Conservation (phyloP, 1,140 invertebrate genomes). For the Nymphalis io region DNA sequence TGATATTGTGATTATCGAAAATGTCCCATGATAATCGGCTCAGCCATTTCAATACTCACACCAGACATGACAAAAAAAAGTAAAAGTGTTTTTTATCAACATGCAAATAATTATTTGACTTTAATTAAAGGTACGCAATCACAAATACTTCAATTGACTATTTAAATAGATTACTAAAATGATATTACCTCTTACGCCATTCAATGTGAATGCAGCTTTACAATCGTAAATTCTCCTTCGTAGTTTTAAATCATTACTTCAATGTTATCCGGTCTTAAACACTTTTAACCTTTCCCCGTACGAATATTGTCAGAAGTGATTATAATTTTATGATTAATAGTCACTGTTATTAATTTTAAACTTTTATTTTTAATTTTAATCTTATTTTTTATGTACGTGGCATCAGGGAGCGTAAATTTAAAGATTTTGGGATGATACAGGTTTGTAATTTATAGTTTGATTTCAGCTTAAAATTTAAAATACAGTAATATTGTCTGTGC, state of each 20-base stretch:
- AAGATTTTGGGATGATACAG: background rate
- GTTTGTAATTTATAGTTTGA: too few relatives aligned
- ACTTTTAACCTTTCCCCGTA: conserved; percentile 26
- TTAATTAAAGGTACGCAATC: too few relatives aligned
- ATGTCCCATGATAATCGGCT: too few relatives aligned
- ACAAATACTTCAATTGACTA: too few relatives aligned
- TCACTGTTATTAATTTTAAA: background rate
- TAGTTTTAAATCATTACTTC: conserved; percentile 30
- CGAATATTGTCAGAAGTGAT: background rate
- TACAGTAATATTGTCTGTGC: too few relatives aligned
- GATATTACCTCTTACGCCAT: too few relatives aligned
- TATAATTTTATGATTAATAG: conserved; percentile 1
- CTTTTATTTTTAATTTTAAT: background rate
- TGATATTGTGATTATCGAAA: too few relatives aligned
- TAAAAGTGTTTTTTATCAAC: too few relatives aligned
- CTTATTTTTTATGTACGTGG: background rate
- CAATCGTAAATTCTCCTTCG: background rate
- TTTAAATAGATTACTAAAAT: too few relatives aligned
- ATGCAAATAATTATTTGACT: too few relatives aligned
- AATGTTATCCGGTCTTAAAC: conserved; percentile 22
- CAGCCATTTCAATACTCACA: too few relatives aligned
- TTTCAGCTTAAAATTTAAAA: background rate
- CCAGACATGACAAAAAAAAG: too few relatives aligned
- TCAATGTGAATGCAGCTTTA: background rate
- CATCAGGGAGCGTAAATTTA: background rate